phyloP scores from a whole-genome alignment of 1,140 invertebrate genomes.

The Elymnias hypermnestra region DNA sequence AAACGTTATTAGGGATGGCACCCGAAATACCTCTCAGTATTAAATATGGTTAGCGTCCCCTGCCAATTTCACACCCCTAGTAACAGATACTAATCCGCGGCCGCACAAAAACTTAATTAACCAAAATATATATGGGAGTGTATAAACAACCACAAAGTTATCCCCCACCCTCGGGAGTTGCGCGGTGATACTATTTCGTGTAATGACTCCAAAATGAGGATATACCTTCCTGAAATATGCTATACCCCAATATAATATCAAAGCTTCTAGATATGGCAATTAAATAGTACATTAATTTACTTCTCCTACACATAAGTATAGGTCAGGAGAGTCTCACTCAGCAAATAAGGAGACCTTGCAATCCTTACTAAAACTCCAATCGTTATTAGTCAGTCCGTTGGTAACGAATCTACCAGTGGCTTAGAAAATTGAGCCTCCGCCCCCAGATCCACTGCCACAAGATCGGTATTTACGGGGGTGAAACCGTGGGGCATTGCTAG shows the following conservation, averaged over 20 bases:
- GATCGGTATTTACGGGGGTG: no score
- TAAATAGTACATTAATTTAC: no score
- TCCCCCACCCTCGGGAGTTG: slow-evolving; percentile 53
- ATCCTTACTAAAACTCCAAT: no score
- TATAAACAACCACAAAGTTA: slow-evolving; percentile 62
- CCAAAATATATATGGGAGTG: slow-evolving; percentile 64
- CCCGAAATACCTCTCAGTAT: slow-evolving; percentile 1
- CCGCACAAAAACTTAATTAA: slow-evolving; percentile 72
- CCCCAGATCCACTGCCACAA: no score
- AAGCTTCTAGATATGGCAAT: slow-evolving; percentile 8
- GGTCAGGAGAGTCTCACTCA: not conserved
- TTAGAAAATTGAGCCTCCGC: no score
- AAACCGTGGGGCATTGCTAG: no score
- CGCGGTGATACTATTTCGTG: slow-evolving; percentile 71
- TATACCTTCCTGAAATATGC: slow-evolving; percentile 54
- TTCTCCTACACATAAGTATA: not conserved
- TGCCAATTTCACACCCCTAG: slow-evolving; percentile 19
- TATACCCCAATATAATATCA: slow-evolving; percentile 15
- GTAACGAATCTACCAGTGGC: no score
- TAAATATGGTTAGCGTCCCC: slow-evolving; percentile 9
- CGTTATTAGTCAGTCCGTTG: no score
- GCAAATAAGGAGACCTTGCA: no score
- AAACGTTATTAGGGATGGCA: not conserved
- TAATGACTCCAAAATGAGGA: slow-evolving; percentile 74
- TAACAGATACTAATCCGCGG: slow-evolving; percentile 39